Evolutionary conservation across 2,888 invertebrate species (phyloP).

Genomic region (Strigamia maritima): DNA sequence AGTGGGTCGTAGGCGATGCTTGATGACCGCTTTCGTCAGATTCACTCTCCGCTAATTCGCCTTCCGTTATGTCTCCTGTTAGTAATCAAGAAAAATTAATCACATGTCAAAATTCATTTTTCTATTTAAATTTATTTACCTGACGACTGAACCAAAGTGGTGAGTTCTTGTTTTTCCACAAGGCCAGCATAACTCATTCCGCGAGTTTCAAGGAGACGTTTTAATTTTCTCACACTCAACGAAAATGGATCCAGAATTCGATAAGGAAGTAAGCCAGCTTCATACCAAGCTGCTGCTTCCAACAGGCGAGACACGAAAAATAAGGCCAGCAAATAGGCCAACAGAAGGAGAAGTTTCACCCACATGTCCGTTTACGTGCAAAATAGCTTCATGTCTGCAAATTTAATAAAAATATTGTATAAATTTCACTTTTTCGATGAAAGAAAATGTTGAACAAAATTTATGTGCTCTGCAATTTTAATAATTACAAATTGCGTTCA

Average conservation of each 20-base stretch:
- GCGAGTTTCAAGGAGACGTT: constrained; percentile 52
- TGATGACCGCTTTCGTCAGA: constrained; percentile 43
- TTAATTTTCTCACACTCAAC: constrained; percentile 52
- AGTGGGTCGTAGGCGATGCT: constrained; percentile 48
- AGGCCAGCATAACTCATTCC: constrained; percentile 53
- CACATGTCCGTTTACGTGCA: constrained; percentile 45
- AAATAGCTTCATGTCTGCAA: background rate
- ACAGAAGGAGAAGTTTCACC: constrained; percentile 51
- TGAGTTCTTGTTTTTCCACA: constrained; percentile 53
- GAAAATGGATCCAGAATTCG: constrained; percentile 52
- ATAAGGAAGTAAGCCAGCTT: constrained; percentile 45
- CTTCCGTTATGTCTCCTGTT: constrained; percentile 50
- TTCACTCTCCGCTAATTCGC: constrained; percentile 48
- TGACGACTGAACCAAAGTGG: constrained; percentile 51
- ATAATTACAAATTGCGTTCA: too few species aligned
- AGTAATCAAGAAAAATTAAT: too few species aligned
- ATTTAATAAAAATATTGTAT: background rate
- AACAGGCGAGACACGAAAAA: constrained; percentile 52
- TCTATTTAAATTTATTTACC: constrained; percentile 49
- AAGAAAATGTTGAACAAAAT: background rate
- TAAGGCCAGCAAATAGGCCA: constrained; percentile 50
- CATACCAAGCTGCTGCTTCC: constrained; percentile 52
- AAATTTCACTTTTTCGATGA: background rate
- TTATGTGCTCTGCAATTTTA: too few species aligned
- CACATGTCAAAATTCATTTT: too few species aligned